Evolutionary conservation across 2,113 vertebrate species (phyloP).

Genomic region (Onychostruthus taczanowskii): DNA sequence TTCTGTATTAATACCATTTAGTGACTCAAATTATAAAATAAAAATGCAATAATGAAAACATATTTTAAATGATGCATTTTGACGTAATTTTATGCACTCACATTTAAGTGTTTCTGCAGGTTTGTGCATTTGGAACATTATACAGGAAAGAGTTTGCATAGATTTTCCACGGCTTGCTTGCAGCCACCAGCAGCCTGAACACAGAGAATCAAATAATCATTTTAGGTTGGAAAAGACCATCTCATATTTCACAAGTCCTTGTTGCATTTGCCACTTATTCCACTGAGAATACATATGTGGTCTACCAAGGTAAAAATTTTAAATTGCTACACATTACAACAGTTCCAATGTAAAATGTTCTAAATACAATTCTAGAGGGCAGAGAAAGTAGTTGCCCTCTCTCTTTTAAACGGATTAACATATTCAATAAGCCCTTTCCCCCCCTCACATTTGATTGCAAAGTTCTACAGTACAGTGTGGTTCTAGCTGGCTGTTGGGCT

Average conservation of each 20-base stretch:
- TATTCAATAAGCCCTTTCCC: not conserved
- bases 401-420: constrained; percentile 38
- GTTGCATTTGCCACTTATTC: constrained; percentile 50
- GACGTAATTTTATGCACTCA: constrained; percentile 19
- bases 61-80: not conserved
- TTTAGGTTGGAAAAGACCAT: not conserved
- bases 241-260: constrained; percentile 38
- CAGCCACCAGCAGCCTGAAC: constrained; percentile 31
- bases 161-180: constrained; percentile 68
- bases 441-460: not conserved
- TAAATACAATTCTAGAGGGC: constrained; percentile 29
- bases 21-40: not conserved
- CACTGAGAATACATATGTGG: constrained; percentile 42
- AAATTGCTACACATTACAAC: constrained; percentile 29
- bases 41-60: not conserved
- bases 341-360: constrained; percentile 53
- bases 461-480: not conserved
- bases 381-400: not conserved
- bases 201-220: not conserved
- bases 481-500: not conserved
- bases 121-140: not conserved
- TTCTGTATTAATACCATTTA: not conserved
- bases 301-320: constrained; percentile 23
- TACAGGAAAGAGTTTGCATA: constrained; percentile 64
- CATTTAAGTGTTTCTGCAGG: constrained; percentile 53